These are phyloP conservation scores for Diadophis punctatus DNA, from an alignment of 2,113 vertebrate species.

Conservation along the genomic window DNA sequence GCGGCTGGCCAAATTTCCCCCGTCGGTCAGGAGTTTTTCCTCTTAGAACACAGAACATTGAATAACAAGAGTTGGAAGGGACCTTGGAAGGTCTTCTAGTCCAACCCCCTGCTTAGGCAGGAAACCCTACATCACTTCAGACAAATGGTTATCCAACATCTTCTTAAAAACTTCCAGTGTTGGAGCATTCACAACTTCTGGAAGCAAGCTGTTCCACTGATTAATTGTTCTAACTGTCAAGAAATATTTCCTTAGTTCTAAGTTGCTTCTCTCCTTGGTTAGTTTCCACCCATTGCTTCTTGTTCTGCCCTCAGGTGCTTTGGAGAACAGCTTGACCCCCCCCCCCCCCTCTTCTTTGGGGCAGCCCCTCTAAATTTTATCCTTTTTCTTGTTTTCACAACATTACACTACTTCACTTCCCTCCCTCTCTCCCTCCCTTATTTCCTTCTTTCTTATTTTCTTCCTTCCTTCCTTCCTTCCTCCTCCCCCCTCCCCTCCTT, in stretches of 20 bases:
- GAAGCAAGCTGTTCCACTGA: neutral
- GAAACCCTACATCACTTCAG: too few species aligned
- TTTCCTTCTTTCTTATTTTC: too few species aligned
- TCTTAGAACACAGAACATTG: neutral
- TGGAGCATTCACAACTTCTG: neutral
- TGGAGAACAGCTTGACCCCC: neutral
- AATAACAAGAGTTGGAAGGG: neutral
- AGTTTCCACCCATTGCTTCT: too few species aligned
- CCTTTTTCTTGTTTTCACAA: neutral
- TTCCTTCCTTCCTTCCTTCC: neutral
- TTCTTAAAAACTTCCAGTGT: neutral
- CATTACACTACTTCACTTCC: too few species aligned
- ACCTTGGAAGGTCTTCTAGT: neutral
- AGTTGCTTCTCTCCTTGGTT: neutral
- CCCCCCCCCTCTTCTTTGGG: too few species aligned
- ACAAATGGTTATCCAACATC: neutral
- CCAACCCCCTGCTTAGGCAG: neutral
- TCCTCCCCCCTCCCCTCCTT: too few species aligned
- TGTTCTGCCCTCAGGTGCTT: neutral
- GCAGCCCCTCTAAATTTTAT: neutral
- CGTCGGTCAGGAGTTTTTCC: constrained; percentile 81
- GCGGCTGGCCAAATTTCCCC: constrained; percentile 91
- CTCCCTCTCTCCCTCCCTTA: too few species aligned
- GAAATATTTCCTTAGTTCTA: neutral
- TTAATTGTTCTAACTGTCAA: neutral